Percentiles rank a stretch among this genome's conserved stretches.
Conservation (phyloP, 1,140 invertebrate species). For the Wasmannia auropunctata region DNA sequence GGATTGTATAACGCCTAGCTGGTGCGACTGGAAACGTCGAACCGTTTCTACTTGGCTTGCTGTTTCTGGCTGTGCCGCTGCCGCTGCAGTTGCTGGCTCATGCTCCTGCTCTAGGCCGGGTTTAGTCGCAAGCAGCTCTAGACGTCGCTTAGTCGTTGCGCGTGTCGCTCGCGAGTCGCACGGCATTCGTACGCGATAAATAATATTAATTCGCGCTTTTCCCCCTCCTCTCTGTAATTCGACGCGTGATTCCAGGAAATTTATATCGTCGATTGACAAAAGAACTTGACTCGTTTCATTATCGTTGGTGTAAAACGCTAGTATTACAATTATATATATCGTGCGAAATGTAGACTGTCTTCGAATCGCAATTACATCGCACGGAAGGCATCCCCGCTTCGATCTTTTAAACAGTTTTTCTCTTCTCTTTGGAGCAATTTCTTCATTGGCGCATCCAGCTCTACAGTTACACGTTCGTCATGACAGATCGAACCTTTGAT, state of each 20-base stretch:
- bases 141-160: slow-evolving; percentile 61
- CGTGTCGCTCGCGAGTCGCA: slow-evolving; percentile 37
- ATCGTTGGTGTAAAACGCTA: neutral
- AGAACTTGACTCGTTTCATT: neutral
- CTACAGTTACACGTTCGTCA: neutral
- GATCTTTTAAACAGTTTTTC: neutral
- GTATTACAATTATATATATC: neutral
- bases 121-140: slow-evolving; percentile 53
- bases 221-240: too few relatives aligned
- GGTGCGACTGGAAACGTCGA: slow-evolving; percentile 56
- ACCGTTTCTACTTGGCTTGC: slow-evolving; percentile 52
- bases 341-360: neutral
- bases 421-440: neutral
- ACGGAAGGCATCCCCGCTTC: neutral
- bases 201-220: neutral
- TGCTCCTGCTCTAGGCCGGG: slow-evolving; percentile 53
- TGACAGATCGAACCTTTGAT: neutral
- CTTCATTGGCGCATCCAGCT: neutral
- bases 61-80: slow-evolving; percentile 5
- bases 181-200: neutral
- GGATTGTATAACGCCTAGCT: slow-evolving; percentile 68
- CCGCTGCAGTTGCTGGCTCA: slow-evolving; percentile 43
- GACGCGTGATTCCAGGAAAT: neutral
- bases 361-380: neutral
- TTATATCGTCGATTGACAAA: neutral